Conservation (phyloP, 2,797 vertebrate species). For the Aselliscus stoliczkanus region DNA sequence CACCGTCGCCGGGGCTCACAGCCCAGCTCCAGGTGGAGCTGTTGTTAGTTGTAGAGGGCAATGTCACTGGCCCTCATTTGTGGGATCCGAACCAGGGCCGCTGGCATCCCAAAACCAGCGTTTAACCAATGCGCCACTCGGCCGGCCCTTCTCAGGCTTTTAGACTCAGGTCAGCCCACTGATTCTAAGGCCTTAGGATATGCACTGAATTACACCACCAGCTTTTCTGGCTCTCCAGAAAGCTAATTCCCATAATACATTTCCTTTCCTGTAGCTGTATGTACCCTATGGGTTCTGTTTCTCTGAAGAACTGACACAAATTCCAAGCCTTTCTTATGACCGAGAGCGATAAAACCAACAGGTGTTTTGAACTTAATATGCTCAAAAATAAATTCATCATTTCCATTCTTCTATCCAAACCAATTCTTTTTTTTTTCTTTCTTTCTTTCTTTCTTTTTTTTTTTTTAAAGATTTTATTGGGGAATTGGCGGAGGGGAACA, state of each 20-base stretch:
- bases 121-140: too few relatives aligned
- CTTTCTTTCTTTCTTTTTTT: too few relatives aligned
- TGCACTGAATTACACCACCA: neutral
- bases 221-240: neutral
- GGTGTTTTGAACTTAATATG: neutral
- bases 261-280: neutral
- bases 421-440: neutral
- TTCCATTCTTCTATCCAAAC: neutral
- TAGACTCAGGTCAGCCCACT: neutral
- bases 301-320: neutral
- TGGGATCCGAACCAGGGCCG: too few relatives aligned
- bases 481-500: too few relatives aligned
- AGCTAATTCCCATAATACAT: neutral
- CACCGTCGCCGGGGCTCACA: too few relatives aligned
- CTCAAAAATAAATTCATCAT: too few relatives aligned
- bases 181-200: neutral
- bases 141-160: neutral
- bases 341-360: constrained; percentile 5
- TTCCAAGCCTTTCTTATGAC: neutral
- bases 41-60: too few relatives aligned
- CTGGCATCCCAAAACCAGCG: too few relatives aligned
- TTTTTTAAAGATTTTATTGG: too few relatives aligned
- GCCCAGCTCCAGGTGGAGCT: too few relatives aligned
- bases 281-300: neutral
- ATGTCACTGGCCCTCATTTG: too few relatives aligned